Evolutionary conservation across 2,113 vertebrate genomes (phyloP), one percentile per base, ranked within the genome.

Genomic region (Tychaedon coryphoeus): DNA sequence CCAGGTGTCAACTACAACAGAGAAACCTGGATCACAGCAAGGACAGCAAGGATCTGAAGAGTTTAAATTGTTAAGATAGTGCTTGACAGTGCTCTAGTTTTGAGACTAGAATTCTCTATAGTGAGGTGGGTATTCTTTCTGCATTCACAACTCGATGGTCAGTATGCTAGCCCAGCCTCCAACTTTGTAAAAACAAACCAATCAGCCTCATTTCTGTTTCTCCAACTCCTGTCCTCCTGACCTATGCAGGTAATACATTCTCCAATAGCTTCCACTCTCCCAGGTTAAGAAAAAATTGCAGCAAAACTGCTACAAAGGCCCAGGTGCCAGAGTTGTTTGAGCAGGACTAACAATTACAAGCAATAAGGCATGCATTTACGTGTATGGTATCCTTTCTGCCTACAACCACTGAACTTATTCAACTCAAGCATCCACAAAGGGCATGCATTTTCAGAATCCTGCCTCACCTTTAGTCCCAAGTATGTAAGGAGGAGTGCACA

Each of bases 381-480:
- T 4, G 2, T 67, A 86, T 0, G 3, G 73, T 28, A 90, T 9
- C 81, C 42, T 40, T 69, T 71, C 8, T 4, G 14, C 43, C 85
- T 95, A 76, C 85, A 94, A 86, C 43, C 56, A 80, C 67, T 94
- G 73, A 81, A 47, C 43, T 94, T 76, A 40, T 10, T 70, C 76
- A 77, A 50, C 84, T 94, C 65, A 80, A 89, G 80, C 90, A 81
- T 71, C 92, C 84, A 88, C 83, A 86, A 83, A 89, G 91, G 82
- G 75, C 94, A 95, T 69, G 75, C 64, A 67, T 73, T 91, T 95
- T 64, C 69, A 86, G 70, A 86, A 91, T 91, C 87, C 92, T 95
- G 93, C 96, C 92, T 96, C 87, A 91, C 80, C 84, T 92, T 95
- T 60, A 89, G 61, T 78, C 87, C 65, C 77, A 89, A 95, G 87